These are phyloP conservation scores for Callocephalon fimbriatum DNA, from an alignment of 2,113 vertebrate species.

Conservation along the genomic window DNA sequence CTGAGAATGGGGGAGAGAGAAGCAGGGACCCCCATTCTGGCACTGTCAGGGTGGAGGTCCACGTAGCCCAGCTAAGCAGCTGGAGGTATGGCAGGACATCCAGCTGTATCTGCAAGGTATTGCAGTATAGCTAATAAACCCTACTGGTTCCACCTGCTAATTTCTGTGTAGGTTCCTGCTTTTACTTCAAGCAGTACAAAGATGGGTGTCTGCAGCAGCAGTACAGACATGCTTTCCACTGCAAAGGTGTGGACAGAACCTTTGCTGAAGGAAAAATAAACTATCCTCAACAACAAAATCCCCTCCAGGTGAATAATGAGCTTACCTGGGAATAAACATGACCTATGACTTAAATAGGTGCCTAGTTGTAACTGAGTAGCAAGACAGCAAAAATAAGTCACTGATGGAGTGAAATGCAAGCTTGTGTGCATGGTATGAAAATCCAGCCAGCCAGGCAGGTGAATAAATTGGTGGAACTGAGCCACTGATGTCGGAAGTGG, in stretches of 20 bases:
- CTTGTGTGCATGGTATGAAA: background rate
- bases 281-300: background rate
- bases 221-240: background rate
- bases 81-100: background rate
- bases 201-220: background rate
- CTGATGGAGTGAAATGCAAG: background rate
- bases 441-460: background rate
- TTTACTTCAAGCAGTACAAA: background rate
- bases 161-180: background rate
- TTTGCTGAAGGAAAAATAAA: background rate
- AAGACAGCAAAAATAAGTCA: constrained; percentile 11
- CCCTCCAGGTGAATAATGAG: background rate
- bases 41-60: background rate
- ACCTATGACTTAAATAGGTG: background rate
- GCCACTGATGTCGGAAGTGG: background rate
- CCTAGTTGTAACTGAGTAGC: background rate
- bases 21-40: background rate
- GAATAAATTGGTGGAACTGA: background rate
- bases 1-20: accelerated
- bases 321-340: constrained; percentile 3
- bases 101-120: background rate
- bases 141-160: background rate
- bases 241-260: background rate
- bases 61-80: background rate
- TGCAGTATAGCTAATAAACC: background rate